These are phyloP conservation scores for Hycleus phaleratus DNA, from an alignment of 1,140 invertebrate species.

Conservation along the genomic window DNA sequence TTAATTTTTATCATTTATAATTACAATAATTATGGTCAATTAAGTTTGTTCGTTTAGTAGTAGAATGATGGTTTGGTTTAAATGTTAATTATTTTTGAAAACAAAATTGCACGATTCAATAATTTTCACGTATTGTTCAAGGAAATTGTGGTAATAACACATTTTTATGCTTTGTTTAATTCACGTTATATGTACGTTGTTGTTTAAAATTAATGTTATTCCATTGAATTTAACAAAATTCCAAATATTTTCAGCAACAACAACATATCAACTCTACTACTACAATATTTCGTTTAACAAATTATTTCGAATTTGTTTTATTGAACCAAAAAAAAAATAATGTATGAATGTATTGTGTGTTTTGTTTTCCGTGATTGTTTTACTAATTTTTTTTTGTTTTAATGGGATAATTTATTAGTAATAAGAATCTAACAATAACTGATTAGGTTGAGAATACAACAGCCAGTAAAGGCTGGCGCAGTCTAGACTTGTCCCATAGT, in stretches of 20 bases:
- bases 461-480: constrained; percentile 49
- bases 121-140: constrained; percentile 4
- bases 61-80: neutral
- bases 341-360: neutral
- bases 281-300: too few relatives aligned
- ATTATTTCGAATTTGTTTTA: neutral
- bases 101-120: constrained; percentile 9
- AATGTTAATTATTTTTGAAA: neutral
- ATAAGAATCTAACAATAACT: constrained; percentile 14
- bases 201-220: neutral
- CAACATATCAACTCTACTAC: too few relatives aligned
- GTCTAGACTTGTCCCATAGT: constrained; percentile 50
- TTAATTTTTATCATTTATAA: constrained; percentile 6
- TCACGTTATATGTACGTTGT: constrained; percentile 10
- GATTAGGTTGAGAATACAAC: constrained; percentile 32
- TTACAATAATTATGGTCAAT: too few relatives aligned
- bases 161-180: constrained; percentile 2
- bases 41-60: constrained; percentile 8
- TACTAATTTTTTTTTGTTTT: neutral
- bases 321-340: neutral
- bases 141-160: constrained; percentile 6
- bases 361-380: neutral
- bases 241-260: too few relatives aligned
- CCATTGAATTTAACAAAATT: too few relatives aligned
- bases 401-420: too few relatives aligned